These are phyloP conservation scores for Prionace glauca DNA, from an alignment of 2,797 vertebrate genomes.

Conservation along the genomic window DNA sequence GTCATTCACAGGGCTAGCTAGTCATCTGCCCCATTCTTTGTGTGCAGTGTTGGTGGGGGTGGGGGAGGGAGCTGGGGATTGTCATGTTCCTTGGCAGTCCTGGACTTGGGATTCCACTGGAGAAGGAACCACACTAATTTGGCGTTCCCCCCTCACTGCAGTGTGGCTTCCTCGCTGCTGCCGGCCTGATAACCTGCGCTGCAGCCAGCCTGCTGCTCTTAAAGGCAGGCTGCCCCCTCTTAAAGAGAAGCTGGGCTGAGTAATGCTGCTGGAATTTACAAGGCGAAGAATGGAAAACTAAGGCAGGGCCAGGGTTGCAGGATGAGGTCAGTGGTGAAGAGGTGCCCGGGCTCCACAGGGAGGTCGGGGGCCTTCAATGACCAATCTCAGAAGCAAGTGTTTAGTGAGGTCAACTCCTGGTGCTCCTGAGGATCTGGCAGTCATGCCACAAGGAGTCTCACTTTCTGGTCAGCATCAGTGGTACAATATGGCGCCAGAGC, in stretches of 20 bases:
- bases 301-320: not conserved
- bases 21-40: not conserved
- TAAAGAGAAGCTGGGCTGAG: not conserved
- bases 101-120: not conserved
- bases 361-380: too few species aligned
- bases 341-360: too few species aligned
- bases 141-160: not conserved
- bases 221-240: not conserved
- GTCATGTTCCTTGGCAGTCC: not conserved
- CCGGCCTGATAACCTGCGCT: too few species aligned
- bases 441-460: too few species aligned
- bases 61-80: too few species aligned
- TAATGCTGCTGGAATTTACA: not conserved
- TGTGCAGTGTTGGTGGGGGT: not conserved
- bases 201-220: not conserved
- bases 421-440: too few species aligned
- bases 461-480: too few species aligned
- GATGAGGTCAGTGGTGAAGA: too few species aligned
- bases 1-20: not conserved
- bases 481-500: too few species aligned
- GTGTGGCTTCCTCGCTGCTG: not conserved
- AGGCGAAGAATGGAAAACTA: not conserved
- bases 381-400: too few species aligned
- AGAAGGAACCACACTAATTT: not conserved
- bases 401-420: too few species aligned